Evolutionary conservation across 2,113 vertebrate genomes (phyloP), one percentile per base, ranked within the genome.

Genomic region (Amia ocellicauda): DNA sequence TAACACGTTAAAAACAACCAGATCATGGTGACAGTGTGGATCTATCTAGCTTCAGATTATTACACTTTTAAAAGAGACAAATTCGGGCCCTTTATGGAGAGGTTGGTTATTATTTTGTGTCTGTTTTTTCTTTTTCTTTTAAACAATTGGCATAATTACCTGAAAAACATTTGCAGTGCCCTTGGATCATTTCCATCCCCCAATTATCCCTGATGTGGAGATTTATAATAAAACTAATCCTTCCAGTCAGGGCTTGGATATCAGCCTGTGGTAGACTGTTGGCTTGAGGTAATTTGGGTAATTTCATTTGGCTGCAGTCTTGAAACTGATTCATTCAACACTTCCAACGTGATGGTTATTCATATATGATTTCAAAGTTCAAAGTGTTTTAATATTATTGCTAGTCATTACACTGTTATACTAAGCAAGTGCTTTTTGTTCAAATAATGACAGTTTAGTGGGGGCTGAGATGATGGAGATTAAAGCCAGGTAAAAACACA

Each of bases 171-270:
- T 64, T 51, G 49, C 55, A 40, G 14, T 4, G n/a, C 27, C 58
- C 50, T 28, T 55, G 55, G 50, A 64, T 20, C 3, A 10, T 4
- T 2, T 52, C 65, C 62, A 60, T 17, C 16, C 19, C 52, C 52
- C 63, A 73, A 66, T 69, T 69, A 55, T 61, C 41, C 47, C 47
- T 69, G 58, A 62, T 53, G 45, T 63, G 51, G 45, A 61, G 68
- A 57, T 65, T 66, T 61, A 43, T 43, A 52, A 64, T 60, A 60
- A 61, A 59, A 60, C 54, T 58, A 22, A 53, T 68, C 51, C 42
- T 27, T 29, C 45, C 51, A 26, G 49, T 9, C 50, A 24, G 26
- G 36, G 27, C 23, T 14, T 19, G 52, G 24, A 28, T 24, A 23
- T 27, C 26, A 28, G 41, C 40, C 41, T 29, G n/a, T 41, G 11